Evolutionary conservation across 2,113 vertebrate species (phyloP).

Genomic region (Daboia siamensis): DNA sequence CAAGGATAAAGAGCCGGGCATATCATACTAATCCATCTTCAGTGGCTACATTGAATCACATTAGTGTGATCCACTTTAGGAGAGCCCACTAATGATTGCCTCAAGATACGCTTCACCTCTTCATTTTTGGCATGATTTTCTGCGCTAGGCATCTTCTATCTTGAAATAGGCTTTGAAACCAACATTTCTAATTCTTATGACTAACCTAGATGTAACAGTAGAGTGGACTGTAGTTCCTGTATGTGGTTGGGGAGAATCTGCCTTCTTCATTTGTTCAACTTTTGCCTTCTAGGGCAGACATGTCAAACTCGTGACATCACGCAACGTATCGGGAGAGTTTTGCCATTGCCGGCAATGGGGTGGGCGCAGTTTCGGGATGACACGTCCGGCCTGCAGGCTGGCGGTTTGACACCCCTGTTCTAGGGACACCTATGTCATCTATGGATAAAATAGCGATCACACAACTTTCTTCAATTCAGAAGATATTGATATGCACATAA

Average conservation of each 20-base stretch:
- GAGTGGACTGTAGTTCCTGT: not conserved
- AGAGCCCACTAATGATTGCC: not conserved
- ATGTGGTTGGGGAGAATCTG: not conserved
- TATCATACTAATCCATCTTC: not conserved
- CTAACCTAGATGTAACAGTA: not conserved
- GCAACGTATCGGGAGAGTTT: too few species aligned
- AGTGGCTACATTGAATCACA: not conserved
- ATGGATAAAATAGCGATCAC: not conserved
- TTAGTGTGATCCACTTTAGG: not conserved
- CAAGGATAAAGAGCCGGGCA: not conserved
- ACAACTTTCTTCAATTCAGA: not conserved
- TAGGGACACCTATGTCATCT: not conserved
- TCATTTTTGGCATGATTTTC: not conserved
- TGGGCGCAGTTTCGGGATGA: too few species aligned
- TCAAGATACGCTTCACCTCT: not conserved
- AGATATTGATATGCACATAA: not conserved
- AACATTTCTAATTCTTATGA: not conserved
- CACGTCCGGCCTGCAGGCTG: too few species aligned
- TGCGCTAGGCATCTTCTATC: not conserved
- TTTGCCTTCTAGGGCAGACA: not conserved
- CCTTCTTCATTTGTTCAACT: not conserved
- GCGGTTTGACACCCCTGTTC: not conserved
- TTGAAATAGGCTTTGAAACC: not conserved
- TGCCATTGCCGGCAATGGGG: too few species aligned
- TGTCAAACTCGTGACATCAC: too few species aligned